Conservation (phyloP, 2,113 vertebrate species). For the Pedetes capensis region DNA sequence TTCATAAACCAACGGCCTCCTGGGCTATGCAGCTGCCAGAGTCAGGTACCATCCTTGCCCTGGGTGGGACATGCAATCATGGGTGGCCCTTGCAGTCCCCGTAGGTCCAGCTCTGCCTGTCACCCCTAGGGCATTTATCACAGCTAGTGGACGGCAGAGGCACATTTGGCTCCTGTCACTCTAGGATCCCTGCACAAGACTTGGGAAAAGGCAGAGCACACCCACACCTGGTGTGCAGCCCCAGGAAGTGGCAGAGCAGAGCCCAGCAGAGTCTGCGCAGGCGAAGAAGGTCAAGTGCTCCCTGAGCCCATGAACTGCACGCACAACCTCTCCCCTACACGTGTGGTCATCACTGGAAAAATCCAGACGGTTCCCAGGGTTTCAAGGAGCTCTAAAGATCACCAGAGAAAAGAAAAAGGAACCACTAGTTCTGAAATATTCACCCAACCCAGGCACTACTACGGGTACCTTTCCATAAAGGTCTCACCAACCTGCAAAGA, state of each 20-base stretch:
- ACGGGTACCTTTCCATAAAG: not conserved
- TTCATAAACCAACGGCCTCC: not conserved
- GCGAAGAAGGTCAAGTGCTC: not conserved
- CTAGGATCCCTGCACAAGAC: not conserved
- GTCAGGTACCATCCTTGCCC: rapidly evolving
- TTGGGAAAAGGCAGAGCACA: not conserved
- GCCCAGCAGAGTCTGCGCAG: too few species aligned
- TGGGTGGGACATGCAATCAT: not conserved
- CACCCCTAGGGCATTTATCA: too few species aligned
- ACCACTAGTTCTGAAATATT: not conserved
- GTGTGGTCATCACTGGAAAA: not conserved
- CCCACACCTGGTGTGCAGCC: too few species aligned
- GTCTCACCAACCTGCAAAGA: not conserved
- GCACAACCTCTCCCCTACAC: not conserved
- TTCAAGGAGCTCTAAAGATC: not conserved
- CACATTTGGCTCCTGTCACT: not conserved
- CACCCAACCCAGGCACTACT: not conserved
- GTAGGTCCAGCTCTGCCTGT: not conserved
- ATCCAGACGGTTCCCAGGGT: not conserved
- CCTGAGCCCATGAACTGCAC: not conserved
- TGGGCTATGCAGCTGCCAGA: not conserved
- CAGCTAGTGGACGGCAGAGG: not conserved
- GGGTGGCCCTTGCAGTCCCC: not conserved
- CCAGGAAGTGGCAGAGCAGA: not conserved
- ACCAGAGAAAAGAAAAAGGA: not conserved